These are phyloP conservation scores for Cordilura impudica DNA, from an alignment of 2,888 invertebrate genomes.

Conservation along the genomic window DNA sequence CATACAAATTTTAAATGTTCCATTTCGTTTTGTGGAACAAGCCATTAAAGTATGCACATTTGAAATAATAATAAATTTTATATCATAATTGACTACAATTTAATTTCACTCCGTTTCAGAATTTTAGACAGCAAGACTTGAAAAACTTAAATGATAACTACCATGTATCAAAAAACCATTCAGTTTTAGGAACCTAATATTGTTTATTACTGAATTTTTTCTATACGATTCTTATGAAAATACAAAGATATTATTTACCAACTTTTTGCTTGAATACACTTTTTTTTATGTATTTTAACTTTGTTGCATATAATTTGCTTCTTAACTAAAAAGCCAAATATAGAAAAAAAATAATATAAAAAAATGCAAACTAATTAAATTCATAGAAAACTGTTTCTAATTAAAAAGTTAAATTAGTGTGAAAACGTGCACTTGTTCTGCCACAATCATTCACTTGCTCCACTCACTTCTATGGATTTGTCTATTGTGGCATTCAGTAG, in stretches of 20 bases:
- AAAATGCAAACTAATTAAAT: constrained; percentile 56
- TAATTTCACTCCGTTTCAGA: too few relatives aligned
- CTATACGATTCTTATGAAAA: too few relatives aligned
- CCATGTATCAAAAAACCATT: too few relatives aligned
- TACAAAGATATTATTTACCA: neutral
- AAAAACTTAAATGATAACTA: too few relatives aligned
- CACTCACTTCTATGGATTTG: neutral
- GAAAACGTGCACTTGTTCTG: constrained; percentile 57
- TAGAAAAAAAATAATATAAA: neutral
- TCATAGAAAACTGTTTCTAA: constrained; percentile 56
- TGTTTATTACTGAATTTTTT: too few relatives aligned
- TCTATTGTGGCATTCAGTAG: neutral
- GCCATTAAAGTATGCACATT: too few relatives aligned
- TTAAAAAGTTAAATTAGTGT: constrained; percentile 63
- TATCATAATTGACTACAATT: too few relatives aligned
- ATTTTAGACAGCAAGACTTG: too few relatives aligned
- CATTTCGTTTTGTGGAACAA: too few relatives aligned
- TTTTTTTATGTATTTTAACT: constrained; percentile 42
- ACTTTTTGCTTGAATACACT: constrained; percentile 13
- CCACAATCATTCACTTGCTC: constrained; percentile 2
- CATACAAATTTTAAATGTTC: too few relatives aligned
- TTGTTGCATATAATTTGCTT: constrained; percentile 36
- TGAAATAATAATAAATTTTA: too few relatives aligned
- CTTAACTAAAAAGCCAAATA: constrained; percentile 10
- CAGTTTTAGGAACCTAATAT: too few relatives aligned